These are phyloP conservation scores for Diplodus puntazzo DNA, from an alignment of 2,797 vertebrate genomes.

Conservation along the genomic window DNA sequence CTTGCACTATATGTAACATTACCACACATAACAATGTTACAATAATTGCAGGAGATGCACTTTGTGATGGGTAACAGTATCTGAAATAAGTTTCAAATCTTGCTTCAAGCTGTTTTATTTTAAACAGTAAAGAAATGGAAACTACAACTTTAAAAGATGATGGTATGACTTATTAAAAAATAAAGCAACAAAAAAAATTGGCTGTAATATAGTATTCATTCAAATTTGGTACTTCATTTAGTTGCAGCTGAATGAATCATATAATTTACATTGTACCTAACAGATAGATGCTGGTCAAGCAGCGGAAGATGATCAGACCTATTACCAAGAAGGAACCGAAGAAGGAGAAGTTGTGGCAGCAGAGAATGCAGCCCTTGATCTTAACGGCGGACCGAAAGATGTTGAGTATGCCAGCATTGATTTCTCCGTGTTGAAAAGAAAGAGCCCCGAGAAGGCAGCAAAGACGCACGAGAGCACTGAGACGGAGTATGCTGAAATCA, in stretches of 20 bases:
- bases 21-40: neutral
- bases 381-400: slow-evolving; percentile 15
- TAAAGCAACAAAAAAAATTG: no score
- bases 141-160: neutral
- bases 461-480: slow-evolving; percentile 4
- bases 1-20: no score
- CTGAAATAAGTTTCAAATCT: neutral
- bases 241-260: neutral
- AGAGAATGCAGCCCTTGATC: neutral
- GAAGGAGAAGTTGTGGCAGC: neutral
- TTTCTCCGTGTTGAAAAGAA: slow-evolving; percentile 41
- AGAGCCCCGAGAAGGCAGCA: neutral
- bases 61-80: neutral
- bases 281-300: slow-evolving; percentile 29
- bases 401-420: slow-evolving; percentile 55
- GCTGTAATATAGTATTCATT: neutral
- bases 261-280: neutral
- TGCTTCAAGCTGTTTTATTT: no score
- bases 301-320: slow-evolving; percentile 10
- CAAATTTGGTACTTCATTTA: neutral
- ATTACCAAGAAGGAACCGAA: slow-evolving; percentile 5
- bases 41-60: neutral
- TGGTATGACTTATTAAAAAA: neutral
- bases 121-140: neutral
- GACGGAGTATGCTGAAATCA: slow-evolving; percentile 55